Evolutionary conservation across 1,140 invertebrate genomes (phyloP).

Genomic region (Hesperophylax magnus): DNA sequence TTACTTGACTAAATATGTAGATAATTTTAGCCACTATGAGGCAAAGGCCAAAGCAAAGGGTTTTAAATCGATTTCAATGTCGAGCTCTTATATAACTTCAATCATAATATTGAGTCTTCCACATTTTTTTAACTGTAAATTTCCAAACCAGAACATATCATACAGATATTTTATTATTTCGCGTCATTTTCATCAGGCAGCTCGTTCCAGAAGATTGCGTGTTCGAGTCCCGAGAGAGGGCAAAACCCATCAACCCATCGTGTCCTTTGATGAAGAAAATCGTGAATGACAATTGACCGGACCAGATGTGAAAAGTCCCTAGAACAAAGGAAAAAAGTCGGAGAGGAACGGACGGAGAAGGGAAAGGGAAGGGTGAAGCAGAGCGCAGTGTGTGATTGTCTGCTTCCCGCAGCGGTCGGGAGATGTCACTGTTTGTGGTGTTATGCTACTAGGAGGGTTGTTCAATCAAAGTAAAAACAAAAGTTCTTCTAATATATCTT

Average conservation of each 20-base stretch:
- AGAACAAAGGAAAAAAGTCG: not conserved
- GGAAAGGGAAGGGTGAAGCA: too few species aligned
- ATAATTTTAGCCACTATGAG: too few species aligned
- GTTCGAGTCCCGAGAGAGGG: not conserved
- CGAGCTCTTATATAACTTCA: not conserved
- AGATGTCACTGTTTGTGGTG: not conserved
- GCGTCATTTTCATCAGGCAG: not conserved
- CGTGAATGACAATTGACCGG: conserved; percentile 14
- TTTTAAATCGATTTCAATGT: not conserved
- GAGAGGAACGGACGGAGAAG: not conserved
- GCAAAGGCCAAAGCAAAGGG: too few species aligned
- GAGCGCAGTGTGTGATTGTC: too few species aligned
- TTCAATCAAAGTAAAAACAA: not conserved
- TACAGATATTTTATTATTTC: too few species aligned
- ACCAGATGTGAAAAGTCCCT: not conserved
- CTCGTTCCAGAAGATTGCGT: not conserved
- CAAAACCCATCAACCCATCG: not conserved
- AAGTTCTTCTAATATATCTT: too few species aligned
- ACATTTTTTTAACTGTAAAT: not conserved
- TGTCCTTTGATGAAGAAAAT: conserved; percentile 9
- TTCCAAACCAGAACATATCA: not conserved
- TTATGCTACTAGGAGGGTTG: not conserved
- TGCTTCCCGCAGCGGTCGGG: not conserved
- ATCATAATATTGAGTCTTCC: not conserved
- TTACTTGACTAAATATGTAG: too few species aligned